A percentile compares a stretch with the other conserved stretches of the same genome.
Conservation (phyloP, 2,797 vertebrate genomes). For the Babyrousa celebensis region DNA sequence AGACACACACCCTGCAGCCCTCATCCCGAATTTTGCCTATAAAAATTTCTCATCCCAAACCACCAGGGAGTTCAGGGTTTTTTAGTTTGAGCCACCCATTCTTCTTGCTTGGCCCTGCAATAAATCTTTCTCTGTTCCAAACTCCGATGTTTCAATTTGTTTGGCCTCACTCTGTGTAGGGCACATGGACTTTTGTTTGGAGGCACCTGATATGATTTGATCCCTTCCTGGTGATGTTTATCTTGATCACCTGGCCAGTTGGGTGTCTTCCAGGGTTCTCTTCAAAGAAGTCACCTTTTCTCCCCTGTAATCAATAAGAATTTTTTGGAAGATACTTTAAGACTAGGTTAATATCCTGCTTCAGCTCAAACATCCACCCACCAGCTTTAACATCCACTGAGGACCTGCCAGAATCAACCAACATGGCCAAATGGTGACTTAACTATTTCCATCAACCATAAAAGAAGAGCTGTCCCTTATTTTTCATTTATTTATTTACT, state of each 20-base stretch:
- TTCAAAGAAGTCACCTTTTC: neutral
- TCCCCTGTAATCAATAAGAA: neutral
- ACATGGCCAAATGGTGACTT: neutral
- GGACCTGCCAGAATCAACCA: neutral
- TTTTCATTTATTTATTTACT: neutral
- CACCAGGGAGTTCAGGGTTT: too few relatives aligned
- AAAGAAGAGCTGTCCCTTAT: neutral
- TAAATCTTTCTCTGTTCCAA: too few relatives aligned
- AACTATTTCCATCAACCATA: too few relatives aligned
- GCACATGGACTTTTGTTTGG: too few relatives aligned
- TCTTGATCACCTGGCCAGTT: too few relatives aligned
- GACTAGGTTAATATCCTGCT: neutral
- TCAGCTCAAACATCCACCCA: neutral
- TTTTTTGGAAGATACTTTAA: neutral
- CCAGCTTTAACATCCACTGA: neutral
- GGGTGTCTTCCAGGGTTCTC: neutral
- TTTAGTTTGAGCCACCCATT: too few relatives aligned
- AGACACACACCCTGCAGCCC: too few relatives aligned
- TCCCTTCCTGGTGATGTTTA: neutral
- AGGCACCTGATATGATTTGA: fast-evolving
- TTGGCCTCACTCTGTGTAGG: too few relatives aligned
- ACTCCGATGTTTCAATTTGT: too few relatives aligned
- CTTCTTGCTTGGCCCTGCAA: too few relatives aligned
- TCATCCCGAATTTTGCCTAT: too few relatives aligned
- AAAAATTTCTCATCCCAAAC: too few relatives aligned